phyloP scores from a whole-genome alignment of 2,113 vertebrate species.

The Mastomys coucha region DNA sequence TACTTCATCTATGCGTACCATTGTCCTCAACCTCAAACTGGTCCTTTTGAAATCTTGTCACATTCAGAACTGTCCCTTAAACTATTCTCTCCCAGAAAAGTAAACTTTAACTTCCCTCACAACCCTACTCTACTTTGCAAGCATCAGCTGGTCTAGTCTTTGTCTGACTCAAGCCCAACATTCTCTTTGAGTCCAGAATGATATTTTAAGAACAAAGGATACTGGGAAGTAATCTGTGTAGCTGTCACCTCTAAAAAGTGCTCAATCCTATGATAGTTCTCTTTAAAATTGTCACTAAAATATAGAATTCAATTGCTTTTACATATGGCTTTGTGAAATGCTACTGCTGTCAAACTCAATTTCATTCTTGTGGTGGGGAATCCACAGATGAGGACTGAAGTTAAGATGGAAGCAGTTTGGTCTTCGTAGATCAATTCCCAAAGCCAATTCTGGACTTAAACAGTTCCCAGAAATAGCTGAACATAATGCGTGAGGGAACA shows the following conservation, averaged over 20 bases:
- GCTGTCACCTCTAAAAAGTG: slow-evolving; percentile 30
- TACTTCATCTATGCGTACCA: neutral
- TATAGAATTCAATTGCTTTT: slow-evolving; percentile 58
- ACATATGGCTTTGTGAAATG: slow-evolving; percentile 51
- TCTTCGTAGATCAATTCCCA: slow-evolving; percentile 56
- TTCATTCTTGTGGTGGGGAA: slow-evolving; percentile 42
- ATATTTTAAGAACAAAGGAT: slow-evolving; percentile 8
- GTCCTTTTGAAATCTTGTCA: neutral
- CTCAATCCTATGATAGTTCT: slow-evolving; percentile 16
- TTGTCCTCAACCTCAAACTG: neutral
- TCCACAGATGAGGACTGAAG: slow-evolving; percentile 45
- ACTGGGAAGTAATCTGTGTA: neutral
- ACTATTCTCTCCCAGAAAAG: neutral
- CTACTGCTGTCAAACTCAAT: slow-evolving; percentile 44
- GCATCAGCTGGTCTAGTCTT: neutral
- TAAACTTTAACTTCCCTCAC: neutral
- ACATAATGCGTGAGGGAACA: neutral
- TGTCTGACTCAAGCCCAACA: neutral
- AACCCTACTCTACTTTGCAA: neutral
- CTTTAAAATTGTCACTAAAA: slow-evolving; percentile 58
- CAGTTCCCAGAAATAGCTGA: slow-evolving; percentile 18
- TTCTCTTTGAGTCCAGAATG: neutral
- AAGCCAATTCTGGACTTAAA: slow-evolving; percentile 39
- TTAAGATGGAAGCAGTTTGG: slow-evolving; percentile 35
- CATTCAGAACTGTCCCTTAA: neutral